Conservation (phyloP, 2,797 vertebrate genomes). For the Bovichtus diacanthus region DNA sequence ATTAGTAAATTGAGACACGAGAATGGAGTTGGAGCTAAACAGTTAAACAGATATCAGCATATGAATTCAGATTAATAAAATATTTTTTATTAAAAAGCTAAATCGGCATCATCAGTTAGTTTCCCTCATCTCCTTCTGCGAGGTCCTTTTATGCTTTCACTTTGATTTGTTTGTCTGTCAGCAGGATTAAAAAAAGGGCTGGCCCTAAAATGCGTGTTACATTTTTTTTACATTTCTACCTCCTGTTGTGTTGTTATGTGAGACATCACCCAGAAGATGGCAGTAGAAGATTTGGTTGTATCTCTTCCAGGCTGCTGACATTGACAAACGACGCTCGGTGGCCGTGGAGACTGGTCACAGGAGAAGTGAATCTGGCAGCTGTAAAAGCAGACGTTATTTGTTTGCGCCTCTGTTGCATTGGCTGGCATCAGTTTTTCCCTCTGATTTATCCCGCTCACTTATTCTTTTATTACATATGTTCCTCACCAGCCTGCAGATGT, state of each 20-base stretch:
- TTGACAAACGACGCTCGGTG: slow-evolving; percentile 43
- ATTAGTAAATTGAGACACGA: too few relatives aligned
- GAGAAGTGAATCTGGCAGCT: slow-evolving; percentile 51
- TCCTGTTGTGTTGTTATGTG: slow-evolving; percentile 5
- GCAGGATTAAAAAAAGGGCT: too few relatives aligned
- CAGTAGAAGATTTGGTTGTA: slow-evolving; percentile 41
- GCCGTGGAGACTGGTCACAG: slow-evolving; percentile 43
- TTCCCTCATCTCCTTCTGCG: too few relatives aligned
- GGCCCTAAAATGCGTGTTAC: background rate
- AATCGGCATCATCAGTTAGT: too few relatives aligned
- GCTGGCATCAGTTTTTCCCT: slow-evolving; percentile 20
- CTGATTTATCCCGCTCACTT: slow-evolving; percentile 6
- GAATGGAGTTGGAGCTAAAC: too few relatives aligned
- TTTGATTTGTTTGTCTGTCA: too few relatives aligned
- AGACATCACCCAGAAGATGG: slow-evolving; percentile 56
- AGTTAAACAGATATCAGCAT: too few relatives aligned
- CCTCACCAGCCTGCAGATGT: slow-evolving; percentile 20
- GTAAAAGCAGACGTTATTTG: slow-evolving; percentile 55
- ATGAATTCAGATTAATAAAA: too few relatives aligned
- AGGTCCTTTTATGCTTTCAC: too few relatives aligned
- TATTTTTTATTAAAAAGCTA: too few relatives aligned
- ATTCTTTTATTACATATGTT: slow-evolving; percentile 9
- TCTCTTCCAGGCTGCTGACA: slow-evolving; percentile 22
- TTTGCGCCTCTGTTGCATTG: slow-evolving; percentile 44
- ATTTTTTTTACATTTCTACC: too few relatives aligned